Evolutionary conservation across 2,113 vertebrate species (phyloP).

Genomic region (Fulmarus glacialis): DNA sequence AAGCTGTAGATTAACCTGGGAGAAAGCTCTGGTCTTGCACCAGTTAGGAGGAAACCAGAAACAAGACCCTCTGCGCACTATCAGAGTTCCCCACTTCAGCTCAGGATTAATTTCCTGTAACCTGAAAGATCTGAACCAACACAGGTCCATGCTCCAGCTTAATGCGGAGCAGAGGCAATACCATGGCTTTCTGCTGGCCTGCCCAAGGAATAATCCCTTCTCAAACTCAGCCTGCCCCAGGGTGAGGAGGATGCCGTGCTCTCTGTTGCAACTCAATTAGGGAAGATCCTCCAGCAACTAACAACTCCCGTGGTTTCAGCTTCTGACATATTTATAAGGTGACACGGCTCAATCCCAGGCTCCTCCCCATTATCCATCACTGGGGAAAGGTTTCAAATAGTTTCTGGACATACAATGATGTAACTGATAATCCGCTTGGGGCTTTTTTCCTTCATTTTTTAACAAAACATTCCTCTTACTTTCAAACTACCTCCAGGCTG

Average conservation of each 20-base stretch:
- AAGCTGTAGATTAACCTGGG: not conserved
- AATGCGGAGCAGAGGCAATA: not conserved
- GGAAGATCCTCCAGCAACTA: not conserved
- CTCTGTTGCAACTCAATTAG: not conserved
- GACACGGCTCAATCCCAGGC: not conserved
- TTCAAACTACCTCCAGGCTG: not conserved
- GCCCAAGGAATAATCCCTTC: not conserved
- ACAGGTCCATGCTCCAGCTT: not conserved
- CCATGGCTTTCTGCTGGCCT: not conserved
- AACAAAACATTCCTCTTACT: not conserved
- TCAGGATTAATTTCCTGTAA: not conserved
- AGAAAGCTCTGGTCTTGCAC: not conserved
- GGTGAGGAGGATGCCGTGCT: not conserved
- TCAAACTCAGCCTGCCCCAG: not conserved
- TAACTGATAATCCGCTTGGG: not conserved
- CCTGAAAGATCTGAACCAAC: not conserved
- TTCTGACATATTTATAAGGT: not conserved
- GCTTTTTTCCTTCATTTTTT: not conserved
- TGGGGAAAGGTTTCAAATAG: not conserved
- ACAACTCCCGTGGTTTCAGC: not conserved
- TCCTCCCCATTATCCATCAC: not conserved
- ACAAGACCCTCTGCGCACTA: not conserved
- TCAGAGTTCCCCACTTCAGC: not conserved
- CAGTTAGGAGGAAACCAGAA: not conserved
- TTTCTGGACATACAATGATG: not conserved